phyloP scores from a whole-genome alignment of 2,113 vertebrate genomes.

The Galbula dea region DNA sequence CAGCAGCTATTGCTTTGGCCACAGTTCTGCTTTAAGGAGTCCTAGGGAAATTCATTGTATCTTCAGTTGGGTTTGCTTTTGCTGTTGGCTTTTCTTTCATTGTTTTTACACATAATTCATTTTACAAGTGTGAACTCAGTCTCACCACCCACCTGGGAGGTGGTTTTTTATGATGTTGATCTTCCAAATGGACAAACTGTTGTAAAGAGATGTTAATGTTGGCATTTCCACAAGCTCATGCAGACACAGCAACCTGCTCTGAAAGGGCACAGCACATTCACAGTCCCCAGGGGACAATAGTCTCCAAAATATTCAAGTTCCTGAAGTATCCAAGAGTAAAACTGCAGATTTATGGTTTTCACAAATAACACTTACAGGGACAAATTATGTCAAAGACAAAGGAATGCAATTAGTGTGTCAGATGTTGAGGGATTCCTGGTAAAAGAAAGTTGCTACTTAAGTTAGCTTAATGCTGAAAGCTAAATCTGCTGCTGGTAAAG shows the following conservation, averaged over 20 bases:
- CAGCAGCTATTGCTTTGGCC: not conserved
- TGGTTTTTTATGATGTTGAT: constrained; percentile 1
- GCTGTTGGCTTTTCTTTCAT: not conserved
- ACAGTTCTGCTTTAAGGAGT: not conserved
- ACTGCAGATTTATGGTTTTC: not conserved
- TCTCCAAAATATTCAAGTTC: not conserved
- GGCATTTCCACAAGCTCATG: not conserved
- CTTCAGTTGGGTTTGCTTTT: not conserved
- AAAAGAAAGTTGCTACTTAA: not conserved
- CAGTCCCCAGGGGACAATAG: not conserved
- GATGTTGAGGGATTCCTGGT: not conserved
- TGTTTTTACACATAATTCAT: not conserved
- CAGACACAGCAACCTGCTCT: not conserved
- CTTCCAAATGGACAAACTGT: constrained; percentile 15
- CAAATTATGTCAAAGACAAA: not conserved
- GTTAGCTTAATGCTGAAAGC: not conserved
- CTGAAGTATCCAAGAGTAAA: not conserved
- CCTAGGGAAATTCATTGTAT: not conserved
- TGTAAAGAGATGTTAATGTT: not conserved
- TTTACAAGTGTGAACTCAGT: not conserved
- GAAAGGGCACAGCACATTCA: not conserved
- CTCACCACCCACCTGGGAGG: not conserved
- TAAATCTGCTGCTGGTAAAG: not conserved
- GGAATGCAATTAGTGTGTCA: not conserved
- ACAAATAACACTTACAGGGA: not conserved